Percentiles rank a stretch among this genome's conserved stretches.
phyloP scores from a whole-genome alignment of 2,113 vertebrate species.

The Ctenodactylus gundi region DNA sequence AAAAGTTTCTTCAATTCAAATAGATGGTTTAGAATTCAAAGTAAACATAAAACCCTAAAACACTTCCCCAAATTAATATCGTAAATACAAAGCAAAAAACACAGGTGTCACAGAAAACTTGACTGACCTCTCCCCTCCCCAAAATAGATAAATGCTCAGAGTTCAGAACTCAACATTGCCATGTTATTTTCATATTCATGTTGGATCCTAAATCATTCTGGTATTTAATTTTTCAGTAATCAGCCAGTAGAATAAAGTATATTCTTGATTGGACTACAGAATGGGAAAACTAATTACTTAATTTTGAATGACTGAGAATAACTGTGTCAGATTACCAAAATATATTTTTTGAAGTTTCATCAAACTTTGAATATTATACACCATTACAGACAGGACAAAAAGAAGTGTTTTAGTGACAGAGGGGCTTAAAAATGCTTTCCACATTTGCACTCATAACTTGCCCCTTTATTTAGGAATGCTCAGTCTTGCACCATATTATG shows the following conservation, averaged over 20 bases:
- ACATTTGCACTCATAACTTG: neutral
- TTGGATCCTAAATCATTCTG: slow-evolving; percentile 62
- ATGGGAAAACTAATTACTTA: slow-evolving; percentile 37
- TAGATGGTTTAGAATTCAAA: slow-evolving; percentile 77
- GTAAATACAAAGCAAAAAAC: slow-evolving; percentile 63
- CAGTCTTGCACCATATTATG: neutral
- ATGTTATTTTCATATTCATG: slow-evolving; percentile 61
- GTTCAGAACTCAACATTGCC: slow-evolving; percentile 9
- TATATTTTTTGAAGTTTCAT: neutral
- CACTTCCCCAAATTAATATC: slow-evolving; percentile 47
- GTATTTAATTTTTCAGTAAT: slow-evolving; percentile 62
- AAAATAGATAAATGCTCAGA: slow-evolving; percentile 46
- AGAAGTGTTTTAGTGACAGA: neutral
- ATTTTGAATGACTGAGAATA: slow-evolving; percentile 55
- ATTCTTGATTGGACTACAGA: slow-evolving; percentile 69
- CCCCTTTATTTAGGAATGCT: slow-evolving; percentile 1
- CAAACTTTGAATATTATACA: neutral
- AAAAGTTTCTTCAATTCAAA: slow-evolving; percentile 85
- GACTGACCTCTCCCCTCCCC: slow-evolving; percentile 26
- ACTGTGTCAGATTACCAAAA: neutral
- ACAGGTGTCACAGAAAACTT: slow-evolving; percentile 54
- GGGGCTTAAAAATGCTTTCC: neutral
- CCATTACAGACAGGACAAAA: neutral
- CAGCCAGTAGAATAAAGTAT: slow-evolving; percentile 53
- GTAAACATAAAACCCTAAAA: slow-evolving; percentile 35